Conservation (phyloP, 2,797 vertebrate genomes). For the Lithobates pipiens region DNA sequence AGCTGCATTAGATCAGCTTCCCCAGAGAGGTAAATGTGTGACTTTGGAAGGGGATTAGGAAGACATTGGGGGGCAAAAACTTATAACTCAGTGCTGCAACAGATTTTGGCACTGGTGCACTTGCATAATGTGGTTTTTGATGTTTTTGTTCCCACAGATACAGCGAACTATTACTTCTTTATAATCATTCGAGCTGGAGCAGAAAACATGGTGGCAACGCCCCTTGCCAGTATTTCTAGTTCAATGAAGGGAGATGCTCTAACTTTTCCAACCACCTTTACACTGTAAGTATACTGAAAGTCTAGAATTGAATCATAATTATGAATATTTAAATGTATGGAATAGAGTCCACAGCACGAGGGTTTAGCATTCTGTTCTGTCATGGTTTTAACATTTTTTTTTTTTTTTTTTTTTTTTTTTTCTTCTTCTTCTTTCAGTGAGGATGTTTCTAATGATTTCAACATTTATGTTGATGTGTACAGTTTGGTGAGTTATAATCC, state of each 20-base stretch:
- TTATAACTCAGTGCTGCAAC: too few species aligned
- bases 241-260: slow-evolving; percentile 92
- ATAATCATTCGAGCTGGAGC: slow-evolving; percentile 88
- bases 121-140: not conserved
- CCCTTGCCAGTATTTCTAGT: slow-evolving; percentile 82
- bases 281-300: slow-evolving; percentile 79
- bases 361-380: not conserved
- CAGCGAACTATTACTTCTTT: slow-evolving; percentile 89
- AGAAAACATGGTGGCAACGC: slow-evolving; percentile 89
- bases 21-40: too few species aligned
- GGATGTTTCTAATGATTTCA: slow-evolving; percentile 89
- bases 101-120: too few species aligned
- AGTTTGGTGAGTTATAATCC: slow-evolving; percentile 82
- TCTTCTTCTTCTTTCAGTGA: slow-evolving; percentile 75
- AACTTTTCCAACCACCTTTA: slow-evolving; percentile 87
- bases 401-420: not conserved
- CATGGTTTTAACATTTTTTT: not conserved
- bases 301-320: too few species aligned
- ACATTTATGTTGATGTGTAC: slow-evolving; percentile 90
- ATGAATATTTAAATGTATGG: not conserved
- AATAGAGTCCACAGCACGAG: too few species aligned
- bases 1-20: too few species aligned
- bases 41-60: too few species aligned
- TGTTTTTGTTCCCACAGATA: slow-evolving; percentile 73
- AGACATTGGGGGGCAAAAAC: too few species aligned